Evolutionary conservation across 2,888 invertebrate genomes (phyloP).

Genomic region (Scaeva pyrastri): DNA sequence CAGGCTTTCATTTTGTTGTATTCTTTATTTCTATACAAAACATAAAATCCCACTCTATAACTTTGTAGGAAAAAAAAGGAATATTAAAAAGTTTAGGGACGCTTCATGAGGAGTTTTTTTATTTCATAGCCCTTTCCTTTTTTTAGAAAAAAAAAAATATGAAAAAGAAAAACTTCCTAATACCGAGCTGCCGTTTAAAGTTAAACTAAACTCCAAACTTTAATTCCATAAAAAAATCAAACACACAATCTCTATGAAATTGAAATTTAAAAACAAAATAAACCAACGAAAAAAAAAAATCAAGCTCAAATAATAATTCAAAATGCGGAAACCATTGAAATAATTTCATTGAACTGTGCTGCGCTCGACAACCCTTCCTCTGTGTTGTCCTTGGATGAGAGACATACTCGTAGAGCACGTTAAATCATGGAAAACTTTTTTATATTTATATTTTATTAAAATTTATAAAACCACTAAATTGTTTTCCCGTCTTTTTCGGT

Average conservation of each 20-base stretch:
- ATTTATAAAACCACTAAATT: constrained; percentile 57
- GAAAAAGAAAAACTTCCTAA: neutral
- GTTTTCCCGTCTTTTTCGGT: constrained; percentile 49
- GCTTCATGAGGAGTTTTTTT: constrained; percentile 65
- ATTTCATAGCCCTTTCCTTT: constrained; percentile 13
- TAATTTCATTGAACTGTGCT: constrained; percentile 59
- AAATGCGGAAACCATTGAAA: constrained; percentile 68
- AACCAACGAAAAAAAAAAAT: constrained; percentile 42
- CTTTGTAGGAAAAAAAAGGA: constrained; percentile 46
- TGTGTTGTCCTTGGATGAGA: neutral
- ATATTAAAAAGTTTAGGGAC: constrained; percentile 71
- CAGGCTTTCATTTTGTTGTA: neutral
- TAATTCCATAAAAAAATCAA: constrained; percentile 43
- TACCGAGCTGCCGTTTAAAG: constrained; percentile 5
- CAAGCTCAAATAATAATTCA: constrained; percentile 64
- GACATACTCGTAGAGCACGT: neutral
- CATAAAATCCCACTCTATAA: constrained; percentile 60
- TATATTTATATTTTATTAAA: constrained; percentile 3
- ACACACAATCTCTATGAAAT: constrained; percentile 10
- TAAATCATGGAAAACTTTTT: constrained; percentile 39
- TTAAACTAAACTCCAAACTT: constrained; percentile 54
- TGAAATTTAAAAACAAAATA: neutral
- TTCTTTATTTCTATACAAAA: constrained; percentile 10
- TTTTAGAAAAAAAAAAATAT: neutral
- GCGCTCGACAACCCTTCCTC: neutral